Conservation (phyloP, 1,140 invertebrate species). For the Drosophila leontia region DNA sequence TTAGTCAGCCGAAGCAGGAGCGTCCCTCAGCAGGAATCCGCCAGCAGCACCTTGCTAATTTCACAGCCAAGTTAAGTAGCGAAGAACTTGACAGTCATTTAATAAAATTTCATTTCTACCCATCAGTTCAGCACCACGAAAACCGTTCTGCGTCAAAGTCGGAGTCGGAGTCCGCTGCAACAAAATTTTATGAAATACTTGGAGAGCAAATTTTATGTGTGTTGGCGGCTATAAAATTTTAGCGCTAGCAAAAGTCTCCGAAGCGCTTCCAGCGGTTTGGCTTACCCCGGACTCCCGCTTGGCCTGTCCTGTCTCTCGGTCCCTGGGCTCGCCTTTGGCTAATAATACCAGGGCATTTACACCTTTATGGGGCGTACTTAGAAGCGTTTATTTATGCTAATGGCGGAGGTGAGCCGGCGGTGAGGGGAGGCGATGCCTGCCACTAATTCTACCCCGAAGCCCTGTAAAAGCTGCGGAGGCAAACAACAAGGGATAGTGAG, state of each 20-base stretch:
- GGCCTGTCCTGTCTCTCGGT: slow-evolving; percentile 8
- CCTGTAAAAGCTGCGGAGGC: slow-evolving; percentile 72
- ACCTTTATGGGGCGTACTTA: slow-evolving; percentile 81
- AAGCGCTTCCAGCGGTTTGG: slow-evolving; percentile 67
- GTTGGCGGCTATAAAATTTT: slow-evolving; percentile 74
- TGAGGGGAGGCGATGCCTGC: slow-evolving; percentile 47
- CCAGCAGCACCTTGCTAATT: slow-evolving; percentile 45
- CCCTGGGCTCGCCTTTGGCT: slow-evolving; percentile 58
- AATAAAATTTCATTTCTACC: slow-evolving; percentile 76
- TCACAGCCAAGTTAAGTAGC: slow-evolving; percentile 48
- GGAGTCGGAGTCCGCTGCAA: slow-evolving; percentile 45
- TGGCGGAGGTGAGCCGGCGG: slow-evolving; percentile 48
- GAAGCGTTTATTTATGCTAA: slow-evolving; percentile 83
- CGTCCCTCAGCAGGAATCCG: slow-evolving; percentile 5
- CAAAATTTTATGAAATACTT: slow-evolving; percentile 84
- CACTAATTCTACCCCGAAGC: slow-evolving; percentile 83
- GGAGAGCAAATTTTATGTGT: slow-evolving; percentile 77
- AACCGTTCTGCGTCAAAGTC: slow-evolving; percentile 11
- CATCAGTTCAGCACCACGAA: slow-evolving; percentile 21
- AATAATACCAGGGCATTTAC: slow-evolving; percentile 81
- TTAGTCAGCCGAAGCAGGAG: slow-evolving; percentile 22
- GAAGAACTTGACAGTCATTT: slow-evolving; percentile 70
- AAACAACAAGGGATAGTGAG: slow-evolving; percentile 52
- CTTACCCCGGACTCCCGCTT: slow-evolving; percentile 40
- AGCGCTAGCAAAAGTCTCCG: slow-evolving; percentile 73